These are phyloP conservation scores for Astreopora myriophthalma DNA, from an alignment of 64 coral and sea anemone genomes.

Conservation along the genomic window DNA sequence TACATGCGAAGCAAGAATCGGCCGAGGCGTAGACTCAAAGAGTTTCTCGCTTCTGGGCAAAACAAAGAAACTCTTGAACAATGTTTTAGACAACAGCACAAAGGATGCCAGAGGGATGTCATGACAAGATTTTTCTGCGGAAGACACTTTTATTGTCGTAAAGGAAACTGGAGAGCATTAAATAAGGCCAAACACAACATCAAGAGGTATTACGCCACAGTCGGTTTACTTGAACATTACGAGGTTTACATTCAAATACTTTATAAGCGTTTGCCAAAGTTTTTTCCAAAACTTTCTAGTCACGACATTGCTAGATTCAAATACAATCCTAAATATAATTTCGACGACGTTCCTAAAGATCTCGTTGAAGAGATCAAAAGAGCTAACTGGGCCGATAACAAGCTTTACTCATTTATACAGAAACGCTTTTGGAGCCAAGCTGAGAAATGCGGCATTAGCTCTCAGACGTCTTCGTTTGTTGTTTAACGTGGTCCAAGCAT, in stretches of 20 bases:
- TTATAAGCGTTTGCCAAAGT: constrained; percentile 69
- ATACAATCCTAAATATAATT: constrained; percentile 65
- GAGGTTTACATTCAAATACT: constrained; percentile 70
- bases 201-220: constrained; percentile 62
- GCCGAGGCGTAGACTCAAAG: constrained; percentile 50
- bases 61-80: constrained; percentile 74
- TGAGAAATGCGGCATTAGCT: constrained; percentile 52
- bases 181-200: constrained; percentile 76
- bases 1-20: constrained; percentile 71
- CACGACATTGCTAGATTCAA: constrained; percentile 49
- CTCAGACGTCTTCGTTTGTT: not conserved
- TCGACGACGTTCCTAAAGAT: constrained; percentile 49
- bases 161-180: constrained; percentile 59
- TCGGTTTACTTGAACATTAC: constrained; percentile 80
- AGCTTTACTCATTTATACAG: constrained; percentile 73
- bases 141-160: constrained; percentile 63
- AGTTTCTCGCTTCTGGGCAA: constrained; percentile 63
- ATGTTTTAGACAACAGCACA: constrained; percentile 67
- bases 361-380: constrained; percentile 41
- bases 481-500: no score
- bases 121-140: constrained; percentile 97
- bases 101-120: constrained; percentile 77
- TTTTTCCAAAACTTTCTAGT: constrained; percentile 36
- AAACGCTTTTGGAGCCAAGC: constrained; percentile 75
- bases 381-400: constrained; percentile 70